A percentile compares a stretch with the other conserved stretches of the same genome.
phyloP scores from a whole-genome alignment of 2,888 invertebrate genomes.

The Cataglyphis altisquamis region DNA sequence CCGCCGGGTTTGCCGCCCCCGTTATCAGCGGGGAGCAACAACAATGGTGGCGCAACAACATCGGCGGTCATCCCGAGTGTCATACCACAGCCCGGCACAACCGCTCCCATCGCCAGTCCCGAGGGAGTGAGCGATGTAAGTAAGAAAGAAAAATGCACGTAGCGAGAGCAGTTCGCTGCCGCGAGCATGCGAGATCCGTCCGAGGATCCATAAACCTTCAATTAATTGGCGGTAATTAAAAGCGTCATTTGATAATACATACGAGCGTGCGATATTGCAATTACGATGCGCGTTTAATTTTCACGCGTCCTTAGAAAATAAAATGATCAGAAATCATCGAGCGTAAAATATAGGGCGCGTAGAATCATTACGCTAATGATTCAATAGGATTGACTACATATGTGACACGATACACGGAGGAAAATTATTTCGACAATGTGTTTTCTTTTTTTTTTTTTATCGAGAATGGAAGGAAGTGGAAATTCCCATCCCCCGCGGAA shows the following conservation, averaged over 20 bases:
- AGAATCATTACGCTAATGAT: neutral
- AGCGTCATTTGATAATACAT: conserved; percentile 22
- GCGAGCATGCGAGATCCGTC: conserved; percentile 6
- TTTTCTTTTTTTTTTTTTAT: neutral
- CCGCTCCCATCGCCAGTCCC: conserved; percentile 86
- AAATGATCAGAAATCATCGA: neutral
- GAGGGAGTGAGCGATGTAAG: conserved; percentile 86
- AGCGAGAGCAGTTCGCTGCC: neutral
- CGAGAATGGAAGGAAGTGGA: neutral
- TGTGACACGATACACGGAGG: too few species aligned
- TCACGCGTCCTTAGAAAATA: neutral
- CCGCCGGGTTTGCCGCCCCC: conserved; percentile 77
- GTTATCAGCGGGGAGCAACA: conserved; percentile 77
- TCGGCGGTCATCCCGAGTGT: conserved; percentile 75
- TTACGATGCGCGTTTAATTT: conserved; percentile 8
- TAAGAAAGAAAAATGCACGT: conserved; percentile 41
- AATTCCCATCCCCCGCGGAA: neutral
- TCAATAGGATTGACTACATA: neutral
- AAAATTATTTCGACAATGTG: neutral
- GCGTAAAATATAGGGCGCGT: neutral
- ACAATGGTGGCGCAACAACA: conserved; percentile 75
- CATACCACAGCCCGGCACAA: conserved; percentile 77
- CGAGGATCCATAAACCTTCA: neutral
- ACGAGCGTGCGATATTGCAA: neutral
- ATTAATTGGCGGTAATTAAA: conserved; percentile 33